These are phyloP conservation scores for Psylliodes chrysocephalus DNA, from an alignment of 2,888 invertebrate species.

Conservation along the genomic window DNA sequence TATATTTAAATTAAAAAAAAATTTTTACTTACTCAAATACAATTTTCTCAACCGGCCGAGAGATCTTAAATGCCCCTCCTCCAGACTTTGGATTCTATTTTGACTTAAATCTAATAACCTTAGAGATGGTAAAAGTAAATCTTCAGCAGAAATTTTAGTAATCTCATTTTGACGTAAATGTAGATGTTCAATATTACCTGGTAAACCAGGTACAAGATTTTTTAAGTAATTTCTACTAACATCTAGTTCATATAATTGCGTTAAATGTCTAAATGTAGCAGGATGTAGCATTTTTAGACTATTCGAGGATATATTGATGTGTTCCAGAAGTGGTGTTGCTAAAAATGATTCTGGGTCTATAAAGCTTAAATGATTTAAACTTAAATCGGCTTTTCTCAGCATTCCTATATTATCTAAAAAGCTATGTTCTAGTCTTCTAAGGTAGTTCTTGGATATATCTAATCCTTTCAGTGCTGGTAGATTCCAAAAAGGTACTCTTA, in stretches of 20 bases:
- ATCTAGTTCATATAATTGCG: conserved; percentile 82
- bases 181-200: conserved; percentile 80
- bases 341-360: conserved; percentile 80
- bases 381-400: conserved; percentile 79
- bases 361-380: conserved; percentile 75
- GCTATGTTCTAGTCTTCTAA: conserved; percentile 76
- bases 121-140: conserved; percentile 77
- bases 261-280: conserved; percentile 79
- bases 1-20: too few relatives aligned
- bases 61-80: conserved; percentile 72
- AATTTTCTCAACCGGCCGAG: conserved; percentile 75
- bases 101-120: conserved; percentile 79
- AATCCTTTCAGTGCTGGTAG: conserved; percentile 85
- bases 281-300: conserved; percentile 77
- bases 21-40: conserved; percentile 70
- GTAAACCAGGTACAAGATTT: conserved; percentile 82
- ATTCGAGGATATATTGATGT: conserved; percentile 83
- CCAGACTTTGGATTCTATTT: conserved; percentile 78
- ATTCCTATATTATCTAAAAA: conserved; percentile 81
- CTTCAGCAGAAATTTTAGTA: conserved; percentile 73
- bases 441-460: conserved; percentile 81
- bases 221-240: conserved; percentile 77
- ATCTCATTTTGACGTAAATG: conserved; percentile 76
- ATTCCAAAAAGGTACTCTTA: conserved; percentile 85
- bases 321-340: conserved; percentile 78